These are phyloP conservation scores for Lepus oiostolus DNA, from an alignment of 2,797 vertebrate species.

Conservation along the genomic window DNA sequence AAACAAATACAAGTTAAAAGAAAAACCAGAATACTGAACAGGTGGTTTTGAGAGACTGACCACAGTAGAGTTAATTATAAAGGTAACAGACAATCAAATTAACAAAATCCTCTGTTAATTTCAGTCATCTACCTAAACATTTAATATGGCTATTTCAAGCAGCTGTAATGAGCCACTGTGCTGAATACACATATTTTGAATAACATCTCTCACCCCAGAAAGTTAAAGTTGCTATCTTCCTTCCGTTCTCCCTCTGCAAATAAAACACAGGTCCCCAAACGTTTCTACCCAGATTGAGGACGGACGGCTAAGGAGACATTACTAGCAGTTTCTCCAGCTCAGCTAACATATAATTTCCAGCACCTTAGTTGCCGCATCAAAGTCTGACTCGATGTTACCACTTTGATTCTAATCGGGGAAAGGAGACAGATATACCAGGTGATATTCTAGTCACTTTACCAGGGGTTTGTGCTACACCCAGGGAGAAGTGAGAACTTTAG, in stretches of 20 bases:
- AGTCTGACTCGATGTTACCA: background rate
- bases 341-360: background rate
- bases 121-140: conserved; percentile 44
- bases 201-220: background rate
- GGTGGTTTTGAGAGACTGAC: background rate
- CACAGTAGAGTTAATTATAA: background rate
- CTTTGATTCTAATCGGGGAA: conserved; percentile 4
- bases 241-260: background rate
- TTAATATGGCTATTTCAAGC: conserved; percentile 1
- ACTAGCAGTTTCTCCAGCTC: background rate
- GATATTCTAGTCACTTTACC: background rate
- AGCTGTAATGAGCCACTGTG: background rate
- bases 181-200: conserved; percentile 30
- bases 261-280: background rate
- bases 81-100: background rate
- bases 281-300: background rate
- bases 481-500: background rate
- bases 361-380: background rate
- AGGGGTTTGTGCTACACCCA: background rate
- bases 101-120: background rate
- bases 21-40: background rate
- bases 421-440: background rate
- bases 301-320: background rate
- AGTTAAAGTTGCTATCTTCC: background rate
- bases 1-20: background rate